Evolutionary conservation across 2,113 vertebrate genomes (phyloP).

Genomic region (Callocephalon fimbriatum): DNA sequence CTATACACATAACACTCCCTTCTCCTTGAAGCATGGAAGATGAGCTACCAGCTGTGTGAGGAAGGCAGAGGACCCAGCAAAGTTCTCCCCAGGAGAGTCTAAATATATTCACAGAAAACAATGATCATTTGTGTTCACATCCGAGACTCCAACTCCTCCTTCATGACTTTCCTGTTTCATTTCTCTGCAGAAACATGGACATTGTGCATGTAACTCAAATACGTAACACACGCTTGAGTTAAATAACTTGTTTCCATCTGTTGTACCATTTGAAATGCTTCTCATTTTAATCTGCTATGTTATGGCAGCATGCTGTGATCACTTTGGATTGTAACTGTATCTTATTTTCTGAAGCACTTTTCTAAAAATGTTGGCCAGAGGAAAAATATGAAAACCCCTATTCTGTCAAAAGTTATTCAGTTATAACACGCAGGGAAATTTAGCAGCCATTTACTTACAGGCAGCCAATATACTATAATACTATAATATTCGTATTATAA

Average conservation of each 20-base stretch:
- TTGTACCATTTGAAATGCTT: neutral
- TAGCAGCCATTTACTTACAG: neutral
- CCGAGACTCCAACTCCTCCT: neutral
- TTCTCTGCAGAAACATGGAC: neutral
- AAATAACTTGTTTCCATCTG: conserved; percentile 28
- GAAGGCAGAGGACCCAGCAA: neutral
- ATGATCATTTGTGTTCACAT: neutral
- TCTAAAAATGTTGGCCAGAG: neutral
- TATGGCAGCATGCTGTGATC: neutral
- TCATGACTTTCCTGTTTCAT: neutral
- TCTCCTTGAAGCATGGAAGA: neutral
- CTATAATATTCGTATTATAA: neutral
- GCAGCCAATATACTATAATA: neutral
- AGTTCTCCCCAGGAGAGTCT: neutral
- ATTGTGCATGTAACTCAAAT: neutral
- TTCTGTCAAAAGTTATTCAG: neutral
- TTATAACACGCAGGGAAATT: neutral
- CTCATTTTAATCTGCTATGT: neutral
- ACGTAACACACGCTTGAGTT: neutral
- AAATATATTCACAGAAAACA: neutral
- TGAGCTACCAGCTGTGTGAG: neutral
- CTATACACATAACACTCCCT: neutral
- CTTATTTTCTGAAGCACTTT: neutral
- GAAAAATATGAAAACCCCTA: rapidly evolving
- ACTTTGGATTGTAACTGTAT: neutral